Evolutionary conservation across 2,113 vertebrate genomes (phyloP).

Genomic region (Cyanoderma ruficeps): DNA sequence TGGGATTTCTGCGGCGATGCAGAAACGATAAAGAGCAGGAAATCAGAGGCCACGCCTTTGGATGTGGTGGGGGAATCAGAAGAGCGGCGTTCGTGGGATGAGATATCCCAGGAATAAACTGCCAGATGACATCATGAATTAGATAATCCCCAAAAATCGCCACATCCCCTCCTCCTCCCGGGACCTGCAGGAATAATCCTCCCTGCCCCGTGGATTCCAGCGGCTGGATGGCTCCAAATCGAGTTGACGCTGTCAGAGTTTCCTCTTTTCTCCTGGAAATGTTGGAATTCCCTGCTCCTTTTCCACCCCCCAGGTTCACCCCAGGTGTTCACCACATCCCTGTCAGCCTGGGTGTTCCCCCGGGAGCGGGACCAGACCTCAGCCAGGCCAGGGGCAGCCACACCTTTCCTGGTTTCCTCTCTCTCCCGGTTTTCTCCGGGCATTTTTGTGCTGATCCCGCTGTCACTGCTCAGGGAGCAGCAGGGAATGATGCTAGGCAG

Average conservation of each 20-base stretch:
- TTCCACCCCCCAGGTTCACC: not conserved
- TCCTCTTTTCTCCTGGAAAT: not conserved
- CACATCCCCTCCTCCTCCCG: accelerated
- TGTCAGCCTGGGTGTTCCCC: not conserved
- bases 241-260: accelerated
- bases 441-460: not conserved
- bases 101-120: not conserved
- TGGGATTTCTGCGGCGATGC: not conserved
- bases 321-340: not conserved
- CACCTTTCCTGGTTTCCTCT: not conserved
- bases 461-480: not conserved
- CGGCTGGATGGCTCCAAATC: not conserved
- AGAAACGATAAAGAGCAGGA: not conserved
- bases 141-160: not conserved
- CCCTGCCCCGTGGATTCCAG: not conserved
- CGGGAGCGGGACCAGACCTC: not conserved
- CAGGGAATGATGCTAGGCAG: not conserved
- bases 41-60: not conserved
- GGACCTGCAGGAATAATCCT: not conserved
- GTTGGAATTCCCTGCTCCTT: not conserved
- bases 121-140: not conserved
- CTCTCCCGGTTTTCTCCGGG: not conserved
- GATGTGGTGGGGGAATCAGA: not conserved
- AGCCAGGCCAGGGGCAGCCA: not conserved
- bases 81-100: not conserved